phyloP scores from a whole-genome alignment of 1,140 invertebrate species.

The Euwallacea similis region DNA sequence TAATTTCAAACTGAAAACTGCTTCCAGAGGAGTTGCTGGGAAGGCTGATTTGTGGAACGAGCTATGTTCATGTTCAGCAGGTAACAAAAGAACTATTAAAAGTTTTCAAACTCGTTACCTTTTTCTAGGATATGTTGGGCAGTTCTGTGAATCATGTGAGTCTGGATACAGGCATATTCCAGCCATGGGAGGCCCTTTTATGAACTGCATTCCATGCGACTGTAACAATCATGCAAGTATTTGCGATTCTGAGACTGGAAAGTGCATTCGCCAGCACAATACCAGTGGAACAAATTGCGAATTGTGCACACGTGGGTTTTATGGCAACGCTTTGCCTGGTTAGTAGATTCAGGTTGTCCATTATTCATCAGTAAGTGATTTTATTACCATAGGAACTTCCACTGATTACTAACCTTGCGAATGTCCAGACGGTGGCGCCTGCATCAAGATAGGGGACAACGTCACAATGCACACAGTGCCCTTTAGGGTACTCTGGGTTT shows the following conservation, averaged over 20 bases:
- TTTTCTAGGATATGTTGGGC: conserved; percentile 77
- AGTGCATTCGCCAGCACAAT: conserved; percentile 96
- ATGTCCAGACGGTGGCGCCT: conserved; percentile 91
- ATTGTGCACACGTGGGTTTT: conserved; percentile 88
- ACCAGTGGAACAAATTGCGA: conserved; percentile 96
- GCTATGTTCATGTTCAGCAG: conserved; percentile 88
- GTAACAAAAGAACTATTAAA: conserved; percentile 30
- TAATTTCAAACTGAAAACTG: conserved; percentile 84
- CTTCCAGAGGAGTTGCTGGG: conserved; percentile 78
- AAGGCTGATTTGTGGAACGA: conserved; percentile 90
- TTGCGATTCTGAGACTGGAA: conserved; percentile 92
- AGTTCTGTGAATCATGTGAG: conserved; percentile 96
- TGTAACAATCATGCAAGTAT: conserved; percentile 95
- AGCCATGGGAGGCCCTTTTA: conserved; percentile 86
- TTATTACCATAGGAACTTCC: conserved; percentile 63
- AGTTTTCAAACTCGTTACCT: neutral
- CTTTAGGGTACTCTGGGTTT: conserved; percentile 86
- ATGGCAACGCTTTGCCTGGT: conserved; percentile 84
- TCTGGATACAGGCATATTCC: conserved; percentile 91
- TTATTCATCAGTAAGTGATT: too few species aligned
- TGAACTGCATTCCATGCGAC: conserved; percentile 91
- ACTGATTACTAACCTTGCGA: conserved; percentile 92
- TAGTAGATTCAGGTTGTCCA: neutral
- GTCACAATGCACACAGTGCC: conserved; percentile 91
- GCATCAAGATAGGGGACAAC: conserved; percentile 82